Evolutionary conservation across 2,888 invertebrate genomes (phyloP), one percentile per base, ranked within the genome.

Genomic region (Acronicta aceris): DNA sequence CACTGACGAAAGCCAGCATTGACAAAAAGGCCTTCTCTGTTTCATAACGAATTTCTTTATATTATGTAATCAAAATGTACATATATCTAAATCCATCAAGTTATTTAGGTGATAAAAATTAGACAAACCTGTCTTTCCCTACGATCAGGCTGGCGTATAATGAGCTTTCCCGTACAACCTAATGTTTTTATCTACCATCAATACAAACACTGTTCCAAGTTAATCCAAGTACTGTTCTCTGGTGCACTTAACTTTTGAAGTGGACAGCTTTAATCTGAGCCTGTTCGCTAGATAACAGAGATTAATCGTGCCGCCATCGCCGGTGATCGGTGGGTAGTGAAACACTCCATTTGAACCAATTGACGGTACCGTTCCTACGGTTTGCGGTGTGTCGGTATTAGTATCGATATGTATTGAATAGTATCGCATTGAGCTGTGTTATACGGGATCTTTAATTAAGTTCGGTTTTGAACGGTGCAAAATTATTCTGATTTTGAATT

Each of bases 241-340:
- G 54, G 41, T 50, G 30, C 72, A 72, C 58, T 72, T 59, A 67
- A 56, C 57, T 62, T 43, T 45, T 54, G 50, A 54, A 70, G 74
- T 68, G 56, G 73, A 56, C 50, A 56, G 70, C 53, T 68, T 45
- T 57, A 50, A 61, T 68, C 56, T 56, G 30, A 40, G 33, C 56
- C 45, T 54, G 13, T 8, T 38, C 17, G 16, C 33, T 45, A 60
- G 65, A 65, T 74, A 65, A 48, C 42, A 55, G 47, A 68, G 50
- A 70, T 51, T 41, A 54, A 73, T 60, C 38, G 51, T n/a, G 51
- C 67, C 73, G 72, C 67, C 71, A 30, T 43, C 25, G 15, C 10
- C 10, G 43, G 30, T 17, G 57, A 43, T 16, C 41, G 38, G 36
- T 25, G 41, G 30, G 1, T 13, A 16, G 12, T 5, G 27, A n/a